These are phyloP conservation scores for Beroe forskalii DNA, from an alignment of 37 sponge, comb jelly and placozoan species.

Conservation along the genomic window DNA sequence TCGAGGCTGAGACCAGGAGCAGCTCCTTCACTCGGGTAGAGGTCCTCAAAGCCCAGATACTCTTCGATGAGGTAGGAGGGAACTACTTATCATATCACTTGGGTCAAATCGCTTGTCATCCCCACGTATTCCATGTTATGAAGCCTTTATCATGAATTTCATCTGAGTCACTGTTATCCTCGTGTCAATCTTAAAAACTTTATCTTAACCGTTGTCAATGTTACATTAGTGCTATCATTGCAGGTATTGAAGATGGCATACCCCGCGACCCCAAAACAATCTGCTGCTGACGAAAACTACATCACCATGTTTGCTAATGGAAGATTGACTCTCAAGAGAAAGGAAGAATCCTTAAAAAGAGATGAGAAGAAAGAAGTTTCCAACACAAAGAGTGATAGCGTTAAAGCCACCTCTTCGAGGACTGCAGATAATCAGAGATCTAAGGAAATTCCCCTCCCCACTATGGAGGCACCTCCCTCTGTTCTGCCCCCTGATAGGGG, in stretches of 20 bases:
- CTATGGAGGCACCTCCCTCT: not conserved
- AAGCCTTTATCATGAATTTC: no score
- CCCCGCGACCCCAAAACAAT: not conserved
- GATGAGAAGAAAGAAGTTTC: not conserved
- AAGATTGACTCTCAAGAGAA: slow-evolving; percentile 31
- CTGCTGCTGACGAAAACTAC: slow-evolving; percentile 41
- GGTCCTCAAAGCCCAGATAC: slow-evolving; percentile 39
- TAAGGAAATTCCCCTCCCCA: not conserved
- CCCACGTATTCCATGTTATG: no score
- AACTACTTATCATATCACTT: no score
- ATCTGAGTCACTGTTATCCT: no score
- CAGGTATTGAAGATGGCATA: slow-evolving; percentile 56
- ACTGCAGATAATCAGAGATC: not conserved
- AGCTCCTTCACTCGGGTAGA: slow-evolving; percentile 11
- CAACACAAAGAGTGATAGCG: not conserved
- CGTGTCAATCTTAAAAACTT: no score
- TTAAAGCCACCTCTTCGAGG: not conserved
- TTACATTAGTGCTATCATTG: no score
- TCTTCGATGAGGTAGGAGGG: slow-evolving; percentile 51
- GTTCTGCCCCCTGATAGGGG: not conserved
- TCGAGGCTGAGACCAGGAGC: not conserved
- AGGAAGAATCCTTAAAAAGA: not conserved
- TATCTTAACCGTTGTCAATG: no score
- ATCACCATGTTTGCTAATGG: slow-evolving; percentile 39
- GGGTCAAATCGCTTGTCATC: no score